Evolutionary conservation across 2,113 vertebrate genomes (phyloP), one percentile per base, ranked within the genome.

Genomic region (Motacilla alba): DNA sequence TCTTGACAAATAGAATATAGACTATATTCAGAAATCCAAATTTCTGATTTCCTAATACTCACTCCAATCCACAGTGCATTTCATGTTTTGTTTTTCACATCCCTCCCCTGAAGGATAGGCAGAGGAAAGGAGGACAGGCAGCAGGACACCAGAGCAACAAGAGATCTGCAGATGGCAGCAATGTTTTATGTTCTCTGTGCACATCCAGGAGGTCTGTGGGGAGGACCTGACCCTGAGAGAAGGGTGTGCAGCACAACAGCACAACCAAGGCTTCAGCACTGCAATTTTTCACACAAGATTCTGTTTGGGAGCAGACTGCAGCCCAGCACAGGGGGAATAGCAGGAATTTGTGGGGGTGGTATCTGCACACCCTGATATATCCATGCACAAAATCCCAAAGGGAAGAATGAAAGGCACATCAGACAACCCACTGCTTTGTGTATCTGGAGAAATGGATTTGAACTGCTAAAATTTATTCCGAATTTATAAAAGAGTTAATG

Each of bases 91-190:
- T 39, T 93, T 95, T 63, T 13, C 60, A 55, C 69, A 91, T 50
- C 80, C 66, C 37, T 84, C 43, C 60, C 76, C 73, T 87, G 60
- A 72, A 68, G 83, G 62, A 67, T 49, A 41, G 89, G 56, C 49
- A 72, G 37, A 75, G 73, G 53, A 68, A 47, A 92, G 86, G 64
- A 56, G 86, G 64, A 53, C 80, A 67, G 69, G 80, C 68, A 92
- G 69, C 70, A 89, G 58, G 52, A 20, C 77, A 60, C 62, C 59
- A 68, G 44, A 79, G 64, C 74, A 60, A 16, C 35, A 13, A 46
- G 70, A 73, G 73, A 41, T 91, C 89, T 94, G 91, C 93, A 95
- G 94, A 85, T 58, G 93, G 94, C 91, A 91, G 87, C 84, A 95
- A 87, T 23, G 59, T 23, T 94, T 96, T 95, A 44, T 2, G 2